Evolutionary conservation across 2,113 vertebrate genomes (phyloP).

Genomic region (Prunella himalayana): DNA sequence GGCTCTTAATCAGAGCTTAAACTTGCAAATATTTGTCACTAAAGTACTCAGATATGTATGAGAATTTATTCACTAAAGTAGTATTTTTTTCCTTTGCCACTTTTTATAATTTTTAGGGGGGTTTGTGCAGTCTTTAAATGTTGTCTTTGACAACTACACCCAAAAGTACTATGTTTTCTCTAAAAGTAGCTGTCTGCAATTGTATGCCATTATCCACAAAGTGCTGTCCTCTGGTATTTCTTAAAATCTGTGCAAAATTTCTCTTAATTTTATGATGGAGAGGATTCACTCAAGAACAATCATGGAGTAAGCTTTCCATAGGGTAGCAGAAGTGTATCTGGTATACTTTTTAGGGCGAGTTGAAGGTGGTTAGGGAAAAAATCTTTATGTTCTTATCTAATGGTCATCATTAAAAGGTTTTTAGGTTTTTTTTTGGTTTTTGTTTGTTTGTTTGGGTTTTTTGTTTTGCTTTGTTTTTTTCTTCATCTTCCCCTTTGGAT

Average conservation of each 20-base stretch:
- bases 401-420: background rate
- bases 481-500: background rate
- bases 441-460: background rate
- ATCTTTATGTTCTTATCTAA: background rate
- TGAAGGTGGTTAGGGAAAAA: background rate
- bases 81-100: background rate
- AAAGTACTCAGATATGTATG: background rate
- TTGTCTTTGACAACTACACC: background rate
- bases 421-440: background rate
- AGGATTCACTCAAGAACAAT: background rate
- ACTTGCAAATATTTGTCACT: background rate
- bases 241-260: background rate
- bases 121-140: background rate
- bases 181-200: background rate
- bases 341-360: background rate
- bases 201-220: background rate
- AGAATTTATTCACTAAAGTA: background rate
- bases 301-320: background rate
- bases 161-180: fast-evolving
- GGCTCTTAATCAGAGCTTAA: background rate
- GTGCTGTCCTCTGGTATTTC: background rate
- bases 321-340: background rate
- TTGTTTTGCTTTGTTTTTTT: background rate
- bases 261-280: background rate
- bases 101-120: background rate